These are phyloP conservation scores for Rhincodon typus DNA, from an alignment of 2,797 vertebrate species.

Conservation along the genomic window DNA sequence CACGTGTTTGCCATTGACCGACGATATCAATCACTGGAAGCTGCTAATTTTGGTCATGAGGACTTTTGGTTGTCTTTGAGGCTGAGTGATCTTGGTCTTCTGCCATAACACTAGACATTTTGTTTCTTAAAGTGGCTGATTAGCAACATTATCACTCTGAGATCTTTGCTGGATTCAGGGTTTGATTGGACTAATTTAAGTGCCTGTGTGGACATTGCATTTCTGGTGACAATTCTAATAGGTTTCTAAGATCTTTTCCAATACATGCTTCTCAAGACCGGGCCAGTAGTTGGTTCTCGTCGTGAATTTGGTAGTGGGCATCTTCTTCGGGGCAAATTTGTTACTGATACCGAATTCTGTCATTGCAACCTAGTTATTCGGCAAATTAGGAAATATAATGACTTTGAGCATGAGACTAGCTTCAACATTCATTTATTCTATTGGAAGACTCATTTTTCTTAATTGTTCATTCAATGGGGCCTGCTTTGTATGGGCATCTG, in stretches of 20 bases:
- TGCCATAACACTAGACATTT: neutral
- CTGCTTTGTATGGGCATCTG: no score
- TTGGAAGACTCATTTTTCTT: no score
- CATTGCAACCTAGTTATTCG: no score
- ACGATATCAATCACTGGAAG: neutral
- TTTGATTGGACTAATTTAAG: neutral
- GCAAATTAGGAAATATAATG: no score
- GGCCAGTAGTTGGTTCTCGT: neutral
- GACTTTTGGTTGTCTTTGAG: neutral
- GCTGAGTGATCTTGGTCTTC: neutral
- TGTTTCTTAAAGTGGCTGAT: neutral
- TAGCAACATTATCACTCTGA: neutral
- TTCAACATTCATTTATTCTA: no score
- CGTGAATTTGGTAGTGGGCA: neutral
- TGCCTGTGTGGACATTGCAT: neutral
- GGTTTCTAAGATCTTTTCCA: neutral
- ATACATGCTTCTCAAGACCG: neutral
- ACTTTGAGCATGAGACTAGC: no score
- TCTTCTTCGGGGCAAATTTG: neutral
- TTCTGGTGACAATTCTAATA: neutral
- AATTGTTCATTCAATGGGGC: no score
- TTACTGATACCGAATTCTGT: neutral
- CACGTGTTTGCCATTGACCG: neutral
- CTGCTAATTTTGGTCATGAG: neutral
- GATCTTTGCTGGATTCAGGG: neutral